Evolutionary conservation across 2,888 invertebrate species (phyloP), one percentile per base, ranked within the genome.

Genomic region (Caenorhabditis sp.): DNA sequence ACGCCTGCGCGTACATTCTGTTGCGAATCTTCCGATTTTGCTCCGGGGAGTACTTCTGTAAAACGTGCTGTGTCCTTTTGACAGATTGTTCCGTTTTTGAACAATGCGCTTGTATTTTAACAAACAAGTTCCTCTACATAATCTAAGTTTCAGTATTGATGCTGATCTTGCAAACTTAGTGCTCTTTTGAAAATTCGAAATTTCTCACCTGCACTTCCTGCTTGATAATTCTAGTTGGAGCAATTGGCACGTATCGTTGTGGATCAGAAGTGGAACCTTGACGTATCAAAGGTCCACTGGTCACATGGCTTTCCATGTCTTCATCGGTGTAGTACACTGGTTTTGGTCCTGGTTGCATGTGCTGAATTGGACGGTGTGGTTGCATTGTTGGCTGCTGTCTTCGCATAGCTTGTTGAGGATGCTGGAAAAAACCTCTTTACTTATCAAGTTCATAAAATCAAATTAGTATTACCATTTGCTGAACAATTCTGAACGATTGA

Each of bases 1-100:
- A 88, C 1, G 79, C 79, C 70, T 89, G 89, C 0, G 89, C 89
- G 24, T 87, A 86, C 47, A 85, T 86, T 26, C 89, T 78, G 58
- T 89, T 89, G 35, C 85, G 82, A 20, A 85, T 82, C 47, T 87
- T 88, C 3, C 89, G 64, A 18, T 79, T 81, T 72, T 88, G 72
- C 40, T 84, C 85, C 9, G 68, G 58, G 18, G 81, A 44, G 68
- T 62, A 87, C 1, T 58, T 56, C 82, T 84, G 51, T n/a, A n/a
- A n/a, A n/a, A n/a, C n/a, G n/a, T n/a, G n/a, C n/a, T n/a, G n/a
- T n/a, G n/a, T n/a, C n/a, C n/a, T n/a, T n/a, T n/a, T n/a, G n/a
- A n/a, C n/a, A n/a, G n/a, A n/a, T n/a, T n/a, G n/a, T n/a, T n/a
- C n/a, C n/a, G n/a, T n/a, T n/a, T n/a, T n/a, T n/a, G n/a, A n/a